These are phyloP conservation scores for Crotalus tigris DNA, from an alignment of 2,113 vertebrate species.

Conservation along the genomic window DNA sequence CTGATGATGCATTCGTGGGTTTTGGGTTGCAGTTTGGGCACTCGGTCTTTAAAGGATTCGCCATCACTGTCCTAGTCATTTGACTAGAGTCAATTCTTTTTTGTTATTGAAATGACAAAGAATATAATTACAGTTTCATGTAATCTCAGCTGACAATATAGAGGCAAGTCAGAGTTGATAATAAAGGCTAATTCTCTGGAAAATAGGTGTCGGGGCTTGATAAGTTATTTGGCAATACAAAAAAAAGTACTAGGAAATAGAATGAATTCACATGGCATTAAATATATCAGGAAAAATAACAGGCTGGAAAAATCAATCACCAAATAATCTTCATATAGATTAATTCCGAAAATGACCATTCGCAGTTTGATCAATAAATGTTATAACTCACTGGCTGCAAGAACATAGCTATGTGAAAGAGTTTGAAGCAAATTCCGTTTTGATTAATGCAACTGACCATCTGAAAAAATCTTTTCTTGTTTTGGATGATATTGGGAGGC, in stretches of 20 bases:
- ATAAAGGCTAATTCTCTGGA: conserved; percentile 23
- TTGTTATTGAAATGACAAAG: background rate
- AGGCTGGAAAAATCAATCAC: background rate
- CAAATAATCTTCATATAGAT: conserved; percentile 14
- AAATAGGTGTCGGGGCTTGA: conserved; percentile 38
- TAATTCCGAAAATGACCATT: conserved; percentile 26
- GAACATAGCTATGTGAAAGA: background rate
- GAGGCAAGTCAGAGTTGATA: conserved; percentile 24
- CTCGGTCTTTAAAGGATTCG: no score
- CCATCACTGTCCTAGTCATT: background rate
- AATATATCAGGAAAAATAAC: conserved; percentile 8
- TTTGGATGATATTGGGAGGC: background rate
- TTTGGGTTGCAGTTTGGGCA: no score
- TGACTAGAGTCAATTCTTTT: background rate
- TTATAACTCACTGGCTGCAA: background rate
- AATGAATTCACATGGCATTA: conserved; percentile 33
- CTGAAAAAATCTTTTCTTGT: fast-evolving
- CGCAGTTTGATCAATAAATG: conserved; percentile 3
- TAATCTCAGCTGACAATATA: conserved; percentile 17
- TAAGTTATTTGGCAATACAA: conserved; percentile 23
- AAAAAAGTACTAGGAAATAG: background rate
- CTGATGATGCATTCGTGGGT: no score
- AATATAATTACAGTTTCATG: conserved; percentile 1
- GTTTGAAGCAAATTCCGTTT: background rate
- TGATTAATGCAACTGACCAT: conserved; percentile 20